Base-by-base conservation (phyloP, 2,888 invertebrate genomes). In the Thera britannica region DNA sequence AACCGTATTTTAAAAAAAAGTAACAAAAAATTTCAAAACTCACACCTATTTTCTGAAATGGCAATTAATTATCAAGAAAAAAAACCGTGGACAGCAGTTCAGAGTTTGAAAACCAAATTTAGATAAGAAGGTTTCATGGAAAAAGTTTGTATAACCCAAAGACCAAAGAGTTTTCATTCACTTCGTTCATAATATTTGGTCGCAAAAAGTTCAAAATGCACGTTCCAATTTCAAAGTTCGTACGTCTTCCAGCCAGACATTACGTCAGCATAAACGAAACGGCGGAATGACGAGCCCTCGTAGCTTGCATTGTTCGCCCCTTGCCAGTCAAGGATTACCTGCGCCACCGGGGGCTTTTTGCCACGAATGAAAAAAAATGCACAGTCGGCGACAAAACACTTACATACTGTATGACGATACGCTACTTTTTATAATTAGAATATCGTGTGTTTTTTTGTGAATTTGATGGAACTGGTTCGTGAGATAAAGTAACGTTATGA, bases 261-360 rank as follows among this genome's bases (percentile, higher is more conserved):
- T 66, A 70, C 70, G 66, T 70, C 66, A 66, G 66, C 66, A 66
- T 70, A 70, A 66, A 66, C 66, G 70, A 64, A 63, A 70, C 70
- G 63, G 63, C 60, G 63, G 66, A 66, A 70, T 66, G 70, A 58
- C 70, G 63, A 67, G 67, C 67, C 62, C 66, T 71, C 69, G 65
- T 55, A 62, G 66, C 58, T 57, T 57, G 68, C 70, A 72, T 75
- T 75, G 75, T 75, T 72, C 67, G 68, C 70, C 72, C 68, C 69
- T 71, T 71, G 75, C 73, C 70, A 69, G 73, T 71, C 68, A 61
- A 59, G 69, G 73, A 73, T 73, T 75, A 75, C 72, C 71, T 73
- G 68, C 48, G 57, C 51, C 51, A 57, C 9, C 4, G 38, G 46
- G 62, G 7, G 62, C 23, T 59, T 63, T 67, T 35, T 46, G 58